A percentile compares a stretch with the other conserved stretches of the same genome.
Conservation (phyloP, 37 sponge, comb jelly and placozoan genomes). For the Lycopodina hypogea region DNA sequence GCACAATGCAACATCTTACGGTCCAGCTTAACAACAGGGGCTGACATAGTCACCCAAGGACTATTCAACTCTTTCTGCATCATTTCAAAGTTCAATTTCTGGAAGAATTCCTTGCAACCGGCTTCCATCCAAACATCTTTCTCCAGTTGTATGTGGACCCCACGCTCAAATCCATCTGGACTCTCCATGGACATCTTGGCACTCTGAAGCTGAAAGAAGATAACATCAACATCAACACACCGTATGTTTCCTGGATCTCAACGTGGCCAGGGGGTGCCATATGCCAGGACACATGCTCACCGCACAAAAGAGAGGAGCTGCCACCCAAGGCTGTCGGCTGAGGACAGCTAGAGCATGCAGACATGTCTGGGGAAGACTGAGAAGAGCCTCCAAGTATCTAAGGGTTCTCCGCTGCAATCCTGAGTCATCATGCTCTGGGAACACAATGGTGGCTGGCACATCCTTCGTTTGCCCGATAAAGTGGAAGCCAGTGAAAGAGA, state of each 20-base stretch:
- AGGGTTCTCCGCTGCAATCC: constrained; percentile 62
- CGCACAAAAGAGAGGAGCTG: constrained; percentile 26
- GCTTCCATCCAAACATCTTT: constrained; percentile 31
- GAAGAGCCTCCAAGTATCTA: constrained; percentile 63
- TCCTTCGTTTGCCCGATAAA: constrained; percentile 72
- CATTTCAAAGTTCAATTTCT: constrained; percentile 44
- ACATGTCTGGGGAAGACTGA: constrained; percentile 52
- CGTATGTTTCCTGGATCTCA: no score
- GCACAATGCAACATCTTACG: constrained; percentile 58
- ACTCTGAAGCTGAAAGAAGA: constrained; percentile 40
- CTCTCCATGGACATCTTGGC: constrained; percentile 26
- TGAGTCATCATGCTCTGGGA: constrained; percentile 90
- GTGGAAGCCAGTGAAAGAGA: constrained; percentile 73
- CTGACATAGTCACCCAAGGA: constrained; percentile 46
- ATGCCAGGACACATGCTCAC: constrained; percentile 37
- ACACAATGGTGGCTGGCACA: constrained; percentile 72
- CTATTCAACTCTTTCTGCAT: background rate
- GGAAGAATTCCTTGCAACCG: constrained; percentile 57
- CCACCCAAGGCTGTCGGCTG: constrained; percentile 43
- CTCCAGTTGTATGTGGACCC: constrained; percentile 50
- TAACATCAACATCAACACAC: no score
- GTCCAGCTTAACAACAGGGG: constrained; percentile 32
- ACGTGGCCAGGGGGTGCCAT: no score
- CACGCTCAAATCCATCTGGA: constrained; percentile 7
- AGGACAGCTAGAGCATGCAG: constrained; percentile 56